Evolutionary conservation across 2,113 vertebrate species (phyloP), one percentile per base, ranked within the genome.

Genomic region (Pelusios castaneus): DNA sequence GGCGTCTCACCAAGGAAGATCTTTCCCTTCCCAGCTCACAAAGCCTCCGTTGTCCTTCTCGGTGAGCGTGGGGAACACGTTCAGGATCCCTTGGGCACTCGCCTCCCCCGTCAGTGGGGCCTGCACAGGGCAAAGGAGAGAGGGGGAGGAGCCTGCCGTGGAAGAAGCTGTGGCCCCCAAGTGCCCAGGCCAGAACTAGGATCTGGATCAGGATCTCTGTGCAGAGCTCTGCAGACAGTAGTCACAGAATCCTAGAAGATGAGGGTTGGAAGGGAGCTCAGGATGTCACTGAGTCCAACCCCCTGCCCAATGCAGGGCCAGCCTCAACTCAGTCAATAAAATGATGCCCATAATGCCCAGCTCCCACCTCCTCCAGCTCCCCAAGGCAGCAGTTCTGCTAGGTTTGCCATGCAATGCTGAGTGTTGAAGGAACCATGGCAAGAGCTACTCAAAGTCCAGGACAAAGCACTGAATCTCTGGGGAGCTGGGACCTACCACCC

Each of bases 21-120:
- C 49, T 11, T 96, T 97, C 76, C 94, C 97, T 91, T 98, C 84
- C 96, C 95, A 97, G 81, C 97, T 85, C 81, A 97, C 87, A 55
- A 97, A 97, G 27, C 85, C 9, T 0, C 97, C 97, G 0, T 84
- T 91, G 8, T 98, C 89, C 88, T 97, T 95, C 84, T 97, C 95
- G 0, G 85, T 94, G 58, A 98, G 45, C 12, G 63, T 84, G 16
- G 94, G 88, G 0, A 98, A 84, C 12, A 97, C 92, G 5, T 95
- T 95, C 91, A 98, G 85, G 86, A 98, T 95, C 6, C 85, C 96
- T 45, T 2, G 21, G 16, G 94, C 92, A 0, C 97, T 97, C n/a
- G 41, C n/a, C 2, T 91, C 95, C 24, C 93, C 87, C 1, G 91
- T 95, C 81, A 97, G 0, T 0, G 96, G 92, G 10, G 96, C 85